phyloP scores from a whole-genome alignment of 2,888 invertebrate species.

The Eupelmus urozonus region DNA sequence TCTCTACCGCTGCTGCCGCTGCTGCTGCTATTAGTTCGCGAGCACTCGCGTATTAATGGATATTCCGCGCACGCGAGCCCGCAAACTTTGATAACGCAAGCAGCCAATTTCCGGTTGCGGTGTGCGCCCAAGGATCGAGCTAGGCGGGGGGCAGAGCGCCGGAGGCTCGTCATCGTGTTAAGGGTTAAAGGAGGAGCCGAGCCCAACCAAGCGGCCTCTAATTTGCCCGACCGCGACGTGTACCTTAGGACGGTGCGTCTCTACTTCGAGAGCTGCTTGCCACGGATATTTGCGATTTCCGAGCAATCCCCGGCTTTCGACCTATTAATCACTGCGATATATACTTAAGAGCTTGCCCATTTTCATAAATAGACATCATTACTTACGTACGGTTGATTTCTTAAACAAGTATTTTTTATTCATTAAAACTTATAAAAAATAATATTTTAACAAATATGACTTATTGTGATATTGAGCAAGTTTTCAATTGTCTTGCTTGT shows the following conservation, averaged over 20 bases:
- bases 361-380: too few relatives aligned
- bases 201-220: slow-evolving; percentile 23
- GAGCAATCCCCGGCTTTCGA: too few relatives aligned
- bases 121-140: slow-evolving; percentile 62
- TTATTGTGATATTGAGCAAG: too few relatives aligned
- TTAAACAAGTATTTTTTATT: too few relatives aligned
- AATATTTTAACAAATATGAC: too few relatives aligned
- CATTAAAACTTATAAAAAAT: too few relatives aligned
- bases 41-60: slow-evolving; percentile 76
- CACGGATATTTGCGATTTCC: too few relatives aligned
- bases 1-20: slow-evolving; percentile 48
- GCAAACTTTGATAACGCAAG: slow-evolving; percentile 76
- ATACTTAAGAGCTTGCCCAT: too few relatives aligned
- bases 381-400: too few relatives aligned
- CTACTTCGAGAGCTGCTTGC: too few relatives aligned
- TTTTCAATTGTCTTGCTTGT: too few relatives aligned
- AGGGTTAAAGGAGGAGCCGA: slow-evolving; percentile 56
- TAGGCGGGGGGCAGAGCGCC: slow-evolving; percentile 53
- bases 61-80: slow-evolving; percentile 75
- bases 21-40: slow-evolving; percentile 61
- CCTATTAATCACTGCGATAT: not conserved
- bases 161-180: slow-evolving; percentile 71
- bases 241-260: too few relatives aligned
- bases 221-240: slow-evolving; percentile 55
- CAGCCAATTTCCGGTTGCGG: slow-evolving; percentile 78